Percentiles rank a stretch among this genome's conserved stretches.
Evolutionary conservation across 2,888 invertebrate species (phyloP).

Genomic region (Drosophila affinis): DNA sequence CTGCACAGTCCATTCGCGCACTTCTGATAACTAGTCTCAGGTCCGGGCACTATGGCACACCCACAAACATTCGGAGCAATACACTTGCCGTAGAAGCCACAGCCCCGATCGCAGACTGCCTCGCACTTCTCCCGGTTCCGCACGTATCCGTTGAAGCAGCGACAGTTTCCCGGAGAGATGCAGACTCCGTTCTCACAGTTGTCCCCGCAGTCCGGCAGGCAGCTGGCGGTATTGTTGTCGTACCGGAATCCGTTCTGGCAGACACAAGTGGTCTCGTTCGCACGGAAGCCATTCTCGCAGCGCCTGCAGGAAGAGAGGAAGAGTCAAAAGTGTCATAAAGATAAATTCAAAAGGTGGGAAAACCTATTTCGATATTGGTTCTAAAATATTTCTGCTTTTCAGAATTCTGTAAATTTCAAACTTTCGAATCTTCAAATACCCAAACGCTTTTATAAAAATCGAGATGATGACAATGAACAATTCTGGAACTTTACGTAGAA

Average conservation of each 20-base stretch:
- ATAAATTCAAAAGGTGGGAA: neutral
- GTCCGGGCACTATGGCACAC: slow-evolving; percentile 77
- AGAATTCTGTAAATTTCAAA: too few relatives aligned
- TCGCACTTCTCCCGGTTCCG: slow-evolving; percentile 72
- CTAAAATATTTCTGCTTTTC: too few relatives aligned
- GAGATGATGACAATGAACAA: too few relatives aligned
- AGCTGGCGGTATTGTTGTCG: slow-evolving; percentile 74
- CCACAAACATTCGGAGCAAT: slow-evolving; percentile 81
- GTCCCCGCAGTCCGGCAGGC: slow-evolving; percentile 79
- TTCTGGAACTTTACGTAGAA: too few relatives aligned
- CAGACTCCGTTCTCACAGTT: slow-evolving; percentile 83
- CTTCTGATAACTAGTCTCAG: slow-evolving; percentile 51
- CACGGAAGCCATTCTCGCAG: slow-evolving; percentile 84
- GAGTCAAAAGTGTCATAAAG: neutral
- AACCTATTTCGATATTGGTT: neutral
- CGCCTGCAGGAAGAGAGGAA: slow-evolving; percentile 54
- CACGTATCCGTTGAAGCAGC: slow-evolving; percentile 82
- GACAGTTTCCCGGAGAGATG: slow-evolving; percentile 81
- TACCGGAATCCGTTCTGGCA: slow-evolving; percentile 84
- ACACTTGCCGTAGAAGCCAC: slow-evolving; percentile 81
- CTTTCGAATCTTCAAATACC: too few relatives aligned
- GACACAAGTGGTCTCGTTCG: slow-evolving; percentile 83
- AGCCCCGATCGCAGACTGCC: slow-evolving; percentile 76
- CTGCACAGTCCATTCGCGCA: slow-evolving; percentile 74
- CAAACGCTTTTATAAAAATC: too few relatives aligned